Conservation (phyloP, 2,888 invertebrate species). For the Folsomia candida region DNA sequence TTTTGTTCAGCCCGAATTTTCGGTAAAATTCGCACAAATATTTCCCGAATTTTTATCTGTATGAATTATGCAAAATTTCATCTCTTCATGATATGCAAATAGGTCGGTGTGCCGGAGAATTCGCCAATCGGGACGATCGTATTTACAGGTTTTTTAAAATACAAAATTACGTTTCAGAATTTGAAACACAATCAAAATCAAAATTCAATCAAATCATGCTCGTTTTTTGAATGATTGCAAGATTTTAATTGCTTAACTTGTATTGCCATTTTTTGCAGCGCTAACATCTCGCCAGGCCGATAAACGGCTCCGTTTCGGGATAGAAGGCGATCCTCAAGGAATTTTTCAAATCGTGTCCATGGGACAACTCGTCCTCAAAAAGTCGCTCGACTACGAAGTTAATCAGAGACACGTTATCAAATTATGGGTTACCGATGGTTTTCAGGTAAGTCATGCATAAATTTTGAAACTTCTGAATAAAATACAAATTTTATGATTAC, state of each 20-base stretch:
- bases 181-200: too few relatives aligned
- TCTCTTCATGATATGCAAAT: too few relatives aligned
- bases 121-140: conserved; percentile 71
- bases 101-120: conserved; percentile 69
- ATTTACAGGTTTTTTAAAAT: too few relatives aligned
- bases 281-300: conserved; percentile 66
- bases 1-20: conserved; percentile 71
- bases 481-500: not conserved
- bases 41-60: too few relatives aligned
- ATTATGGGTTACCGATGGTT: conserved; percentile 77
- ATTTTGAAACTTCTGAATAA: not conserved
- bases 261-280: too few relatives aligned
- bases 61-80: too few relatives aligned
- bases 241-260: too few relatives aligned
- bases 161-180: too few relatives aligned
- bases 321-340: conserved; percentile 44
- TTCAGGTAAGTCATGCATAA: conserved; percentile 63
- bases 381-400: conserved; percentile 75
- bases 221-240: too few relatives aligned
- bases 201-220: too few relatives aligned
- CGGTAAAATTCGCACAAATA: too few relatives aligned
- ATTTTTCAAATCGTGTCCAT: conserved; percentile 56
- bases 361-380: conserved; percentile 74
- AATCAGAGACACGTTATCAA: conserved; percentile 67
- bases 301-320: conserved; percentile 50